A percentile compares a stretch with the other conserved stretches of the same genome.
phyloP scores from a whole-genome alignment of 2,797 vertebrate genomes.

The Stomatorhinus walkeri region DNA sequence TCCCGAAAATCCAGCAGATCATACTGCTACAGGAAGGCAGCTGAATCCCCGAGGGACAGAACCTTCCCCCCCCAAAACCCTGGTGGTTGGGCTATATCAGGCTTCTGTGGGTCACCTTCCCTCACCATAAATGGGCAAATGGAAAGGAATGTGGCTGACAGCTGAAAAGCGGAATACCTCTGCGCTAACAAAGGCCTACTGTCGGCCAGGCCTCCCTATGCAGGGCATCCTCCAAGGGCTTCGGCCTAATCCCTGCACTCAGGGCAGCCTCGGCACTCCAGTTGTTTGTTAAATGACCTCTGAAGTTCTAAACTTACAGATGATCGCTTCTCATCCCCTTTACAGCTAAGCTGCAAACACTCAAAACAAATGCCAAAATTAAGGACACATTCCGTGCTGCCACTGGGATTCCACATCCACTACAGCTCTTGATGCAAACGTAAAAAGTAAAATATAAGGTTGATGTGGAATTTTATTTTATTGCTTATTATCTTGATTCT shows the following conservation, averaged over 20 bases:
- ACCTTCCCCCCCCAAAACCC: conserved; percentile 11
- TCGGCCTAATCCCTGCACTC: neutral
- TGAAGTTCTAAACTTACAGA: neutral
- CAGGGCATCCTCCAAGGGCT: neutral
- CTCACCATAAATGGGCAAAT: conserved; percentile 52
- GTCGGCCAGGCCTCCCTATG: neutral
- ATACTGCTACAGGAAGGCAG: neutral
- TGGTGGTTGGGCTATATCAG: conserved; percentile 6
- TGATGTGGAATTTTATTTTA: neutral
- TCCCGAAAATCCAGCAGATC: neutral
- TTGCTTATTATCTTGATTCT: neutral
- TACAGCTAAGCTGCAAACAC: neutral
- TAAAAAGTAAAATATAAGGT: neutral
- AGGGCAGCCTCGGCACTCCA: neutral
- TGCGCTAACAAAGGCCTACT: conserved; percentile 47
- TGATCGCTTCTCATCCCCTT: neutral
- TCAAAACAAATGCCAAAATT: neutral
- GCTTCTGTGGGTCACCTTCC: conserved; percentile 3
- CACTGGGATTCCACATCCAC: neutral
- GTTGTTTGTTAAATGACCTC: neutral
- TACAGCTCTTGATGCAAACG: neutral
- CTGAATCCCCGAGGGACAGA: neutral
- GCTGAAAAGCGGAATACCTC: conserved; percentile 46
- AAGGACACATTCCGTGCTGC: neutral
- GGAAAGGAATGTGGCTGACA: conserved; percentile 58